Evolutionary conservation across 2,888 invertebrate genomes (phyloP), one percentile per base, ranked within the genome.

Genomic region (Anthophora plumipes): DNA sequence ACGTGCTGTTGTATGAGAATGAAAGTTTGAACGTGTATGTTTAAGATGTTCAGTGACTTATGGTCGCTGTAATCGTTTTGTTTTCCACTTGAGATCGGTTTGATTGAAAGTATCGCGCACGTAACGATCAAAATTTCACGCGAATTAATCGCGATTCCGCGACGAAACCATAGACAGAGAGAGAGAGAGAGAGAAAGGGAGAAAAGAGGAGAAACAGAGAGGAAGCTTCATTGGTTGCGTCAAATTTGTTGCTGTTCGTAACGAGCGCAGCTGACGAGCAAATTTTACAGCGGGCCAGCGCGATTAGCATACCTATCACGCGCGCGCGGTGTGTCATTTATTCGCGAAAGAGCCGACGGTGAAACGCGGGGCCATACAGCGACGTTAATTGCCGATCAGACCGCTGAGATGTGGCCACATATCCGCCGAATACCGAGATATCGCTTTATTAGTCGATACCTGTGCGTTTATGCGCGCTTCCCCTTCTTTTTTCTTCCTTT

Each of bases 281-380:
- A 79, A 77, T 75, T 78, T 84, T 77, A 78, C 82, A 68, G 68
- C 78, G 80, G 72, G 72, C 66, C 66, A 52, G 25, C 57, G 14
- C 77, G 82, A 89, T 89, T 89, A 88, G 85, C 89, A 88, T 89
- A 89, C 76, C 81, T 88, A 89, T 89, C 83, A 77, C 60, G 71
- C 60, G 48, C 50, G 43, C 37, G 50, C 41, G n/a, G 68, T 70
- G 69, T 80, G 84, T 86, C 89, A 77, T 87, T 89, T 86, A 82
- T 77, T 87, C 75, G 77, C 59, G 54, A 83, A 67, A 74, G 69
- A 31, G 64, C 64, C 80, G 71, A 77, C 73, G 83, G 79, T 83
- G 82, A 87, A 85, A 83, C 72, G 67, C 39, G 41, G 31, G 31
- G 57, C 67, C 77, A 64, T 74, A 61, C 69, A 48, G 64, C 59